Base-by-base conservation (phyloP, 2,113 vertebrate species). In the Phocoena sinus region DNA sequence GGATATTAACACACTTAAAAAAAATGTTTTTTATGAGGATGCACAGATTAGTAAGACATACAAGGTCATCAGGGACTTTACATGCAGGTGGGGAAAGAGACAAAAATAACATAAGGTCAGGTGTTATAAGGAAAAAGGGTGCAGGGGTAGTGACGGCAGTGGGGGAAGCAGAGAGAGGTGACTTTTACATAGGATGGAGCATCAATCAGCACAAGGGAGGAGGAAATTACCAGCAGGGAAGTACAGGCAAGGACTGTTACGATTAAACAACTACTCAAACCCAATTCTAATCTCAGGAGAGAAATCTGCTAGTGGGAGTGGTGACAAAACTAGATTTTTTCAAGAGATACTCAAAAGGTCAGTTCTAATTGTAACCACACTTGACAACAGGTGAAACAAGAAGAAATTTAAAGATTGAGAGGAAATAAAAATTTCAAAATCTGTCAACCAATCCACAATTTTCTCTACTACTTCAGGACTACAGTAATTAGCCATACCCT, bases 331-430 rank as follows among this genome's bases (percentile, higher is more conserved):
- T 58, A 88, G 38, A 88, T 47, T 95, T 92, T 63, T 84, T 77
- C 3, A 86, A 84, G 89, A 86, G 53, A 47, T 74, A 41, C 18
- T 92, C 50, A 88, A 70, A 73, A 25, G 17, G 31, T 60, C 36
- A 71, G 44, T 94, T 83, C 68, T 73, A 94, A 92, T 94, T 83
- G 80, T 82, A 94, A 82, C 3, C 67, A 86, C 8, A 93, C 15
- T 65, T 85, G 62, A 47, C 17, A 96, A 93, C 17, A 95, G 73
- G 56, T 77, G 53, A 96, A 82, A 41, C 63, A 53, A 92, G 26
- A 92, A 28, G 44, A 89, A 89, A 89, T 89, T 76, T 94, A 44
- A 96, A 82, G 83, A 95, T 10, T 36, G 14, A 89, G 44, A 79
- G 28, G 28, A 91, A 93, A 91, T 26, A 33, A 91, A 70, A 91